Evolutionary conservation across 2,888 invertebrate genomes (phyloP).

Genomic region (Theodoxus fluviatilis): DNA sequence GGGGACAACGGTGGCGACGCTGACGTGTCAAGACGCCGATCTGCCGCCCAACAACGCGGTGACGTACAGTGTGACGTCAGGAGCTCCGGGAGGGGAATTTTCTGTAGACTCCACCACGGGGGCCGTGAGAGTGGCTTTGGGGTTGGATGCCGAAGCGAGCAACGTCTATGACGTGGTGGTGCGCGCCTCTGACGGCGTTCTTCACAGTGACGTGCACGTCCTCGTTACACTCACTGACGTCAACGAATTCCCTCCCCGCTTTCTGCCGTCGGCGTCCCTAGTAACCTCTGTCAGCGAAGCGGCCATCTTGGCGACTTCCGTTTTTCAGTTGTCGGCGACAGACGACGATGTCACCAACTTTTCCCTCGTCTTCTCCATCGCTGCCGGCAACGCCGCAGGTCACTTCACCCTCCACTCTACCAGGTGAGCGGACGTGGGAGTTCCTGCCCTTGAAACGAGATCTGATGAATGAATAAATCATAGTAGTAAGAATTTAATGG

Average conservation of each 20-base stretch:
- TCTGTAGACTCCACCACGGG: conserved; percentile 39
- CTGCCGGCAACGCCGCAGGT: conserved; percentile 38
- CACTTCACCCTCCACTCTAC: conserved; percentile 41
- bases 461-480: too few species aligned
- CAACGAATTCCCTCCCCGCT: conserved; percentile 41
- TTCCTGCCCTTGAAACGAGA: too few species aligned
- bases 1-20: conserved; percentile 32
- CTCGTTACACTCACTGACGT: conserved; percentile 39
- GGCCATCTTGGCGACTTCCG: conserved; percentile 32
- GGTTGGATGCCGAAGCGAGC: conserved; percentile 48
- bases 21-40: conserved; percentile 32
- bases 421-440: conserved; percentile 42
- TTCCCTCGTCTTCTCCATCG: conserved; percentile 41
- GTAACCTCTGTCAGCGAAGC: conserved; percentile 33
- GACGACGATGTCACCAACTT: conserved; percentile 42
- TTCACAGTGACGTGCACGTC: conserved; percentile 77
- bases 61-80: conserved; percentile 38
- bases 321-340: conserved; percentile 40
- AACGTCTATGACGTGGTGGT: conserved; percentile 39
- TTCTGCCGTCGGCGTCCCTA: conserved; percentile 62
- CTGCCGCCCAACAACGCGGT: conserved; percentile 35
- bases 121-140: conserved; percentile 31
- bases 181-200: conserved; percentile 56
- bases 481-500: too few species aligned
- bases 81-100: conserved; percentile 42